Evolutionary conservation across 2,113 vertebrate species (phyloP).

Genomic region (Chinchilla lanigera): DNA sequence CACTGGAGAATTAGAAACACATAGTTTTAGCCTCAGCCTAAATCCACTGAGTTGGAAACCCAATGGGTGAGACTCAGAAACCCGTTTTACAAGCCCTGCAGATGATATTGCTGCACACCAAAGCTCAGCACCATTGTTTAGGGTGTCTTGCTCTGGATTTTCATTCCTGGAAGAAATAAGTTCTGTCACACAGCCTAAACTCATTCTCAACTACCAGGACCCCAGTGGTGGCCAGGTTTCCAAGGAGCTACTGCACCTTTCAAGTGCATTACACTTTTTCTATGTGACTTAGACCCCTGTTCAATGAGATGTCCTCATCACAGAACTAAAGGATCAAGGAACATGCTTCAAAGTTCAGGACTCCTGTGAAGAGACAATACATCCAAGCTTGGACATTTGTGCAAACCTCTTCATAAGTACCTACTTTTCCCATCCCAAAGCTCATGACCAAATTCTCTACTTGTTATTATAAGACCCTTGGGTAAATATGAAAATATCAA

Average conservation of each 20-base stretch:
- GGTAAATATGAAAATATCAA: neutral
- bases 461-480: neutral
- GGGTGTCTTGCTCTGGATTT: neutral
- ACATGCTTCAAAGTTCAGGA: neutral
- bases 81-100: neutral
- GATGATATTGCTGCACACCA: neutral
- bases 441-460: neutral
- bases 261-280: neutral
- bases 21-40: neutral
- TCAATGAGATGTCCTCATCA: neutral
- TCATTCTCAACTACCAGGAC: neutral
- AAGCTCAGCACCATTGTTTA: neutral
- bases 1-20: neutral
- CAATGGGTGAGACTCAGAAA: neutral
- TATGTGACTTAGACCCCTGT: neutral
- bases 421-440: neutral
- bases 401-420: neutral
- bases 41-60: neutral
- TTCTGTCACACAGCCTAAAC: neutral
- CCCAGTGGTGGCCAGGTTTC: neutral
- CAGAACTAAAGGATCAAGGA: constrained; percentile 29
- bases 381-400: neutral
- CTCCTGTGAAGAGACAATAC: neutral
- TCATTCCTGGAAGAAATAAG: neutral
- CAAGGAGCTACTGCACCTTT: neutral